Percentiles rank a stretch among this genome's conserved stretches.
Conservation (phyloP, 1,140 invertebrate species). For the Zaprionus nigranus region DNA sequence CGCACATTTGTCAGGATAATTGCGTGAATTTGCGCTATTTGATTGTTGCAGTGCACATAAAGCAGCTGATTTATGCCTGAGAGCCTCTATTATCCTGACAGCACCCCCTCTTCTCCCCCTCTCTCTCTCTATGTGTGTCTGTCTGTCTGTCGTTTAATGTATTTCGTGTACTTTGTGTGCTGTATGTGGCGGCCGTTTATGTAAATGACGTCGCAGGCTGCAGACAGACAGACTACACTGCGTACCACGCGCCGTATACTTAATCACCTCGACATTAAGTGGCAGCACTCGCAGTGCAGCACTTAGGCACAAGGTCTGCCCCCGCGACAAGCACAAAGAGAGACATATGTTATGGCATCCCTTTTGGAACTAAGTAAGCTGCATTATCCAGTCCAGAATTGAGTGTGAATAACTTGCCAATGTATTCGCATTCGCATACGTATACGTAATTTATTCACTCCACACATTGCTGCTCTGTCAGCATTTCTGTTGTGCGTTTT, state of each 20-base stretch:
- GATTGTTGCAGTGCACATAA: conserved; percentile 50
- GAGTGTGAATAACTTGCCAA: conserved; percentile 13
- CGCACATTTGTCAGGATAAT: conserved; percentile 48
- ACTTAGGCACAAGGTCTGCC: conserved; percentile 57
- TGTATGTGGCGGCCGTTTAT: conserved; percentile 54
- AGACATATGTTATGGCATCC: conserved; percentile 1
- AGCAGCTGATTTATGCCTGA: conserved; percentile 64
- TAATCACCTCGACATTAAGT: conserved; percentile 76
- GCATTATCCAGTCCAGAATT: neutral
- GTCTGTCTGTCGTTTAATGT: conserved; percentile 41
- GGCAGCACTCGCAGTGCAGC: conserved; percentile 50
- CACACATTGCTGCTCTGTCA: conserved; percentile 5
- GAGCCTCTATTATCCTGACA: conserved; percentile 54
- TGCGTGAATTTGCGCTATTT: conserved; percentile 63
- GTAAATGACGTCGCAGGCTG: conserved; percentile 53
- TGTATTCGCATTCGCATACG: neutral
- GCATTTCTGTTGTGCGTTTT: neutral
- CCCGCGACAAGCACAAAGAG: no score
- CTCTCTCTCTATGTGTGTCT: neutral
- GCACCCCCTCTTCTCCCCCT: neutral
- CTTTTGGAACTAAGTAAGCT: neutral
- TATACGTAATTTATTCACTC: conserved; percentile 18
- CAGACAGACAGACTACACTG: conserved; percentile 43
- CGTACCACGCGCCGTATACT: conserved; percentile 64
- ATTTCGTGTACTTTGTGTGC: conserved; percentile 20